Conservation (phyloP, 2,797 vertebrate genomes). For the Notamacropus eugenii region DNA sequence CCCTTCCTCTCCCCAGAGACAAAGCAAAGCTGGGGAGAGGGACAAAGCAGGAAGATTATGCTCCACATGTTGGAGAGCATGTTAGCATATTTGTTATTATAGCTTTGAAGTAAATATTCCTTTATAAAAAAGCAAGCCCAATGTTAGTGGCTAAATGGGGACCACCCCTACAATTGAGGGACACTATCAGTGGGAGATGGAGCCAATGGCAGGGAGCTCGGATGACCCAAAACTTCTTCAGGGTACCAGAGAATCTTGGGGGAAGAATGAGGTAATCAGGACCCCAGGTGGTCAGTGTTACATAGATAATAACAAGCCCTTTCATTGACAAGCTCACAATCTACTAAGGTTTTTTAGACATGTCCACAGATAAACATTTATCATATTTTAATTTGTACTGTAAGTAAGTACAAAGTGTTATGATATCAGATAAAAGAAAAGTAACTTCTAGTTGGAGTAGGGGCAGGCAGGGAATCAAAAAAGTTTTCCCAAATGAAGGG, state of each 20-base stretch:
- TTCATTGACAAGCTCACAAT: background rate
- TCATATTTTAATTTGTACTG: background rate
- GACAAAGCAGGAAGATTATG: background rate
- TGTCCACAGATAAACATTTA: background rate
- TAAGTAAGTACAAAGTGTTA: background rate
- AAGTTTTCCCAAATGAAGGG: background rate
- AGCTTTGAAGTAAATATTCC: background rate
- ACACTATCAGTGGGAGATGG: background rate
- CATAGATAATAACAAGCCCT: background rate
- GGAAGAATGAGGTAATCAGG: background rate
- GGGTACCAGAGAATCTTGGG: background rate
- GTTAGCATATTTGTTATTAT: background rate
- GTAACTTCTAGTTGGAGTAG: background rate
- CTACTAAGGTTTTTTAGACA: background rate
- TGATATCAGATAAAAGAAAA: background rate
- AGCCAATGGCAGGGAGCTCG: background rate
- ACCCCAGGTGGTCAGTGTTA: background rate
- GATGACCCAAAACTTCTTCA: background rate
- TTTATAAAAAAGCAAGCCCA: background rate
- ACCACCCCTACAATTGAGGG: background rate
- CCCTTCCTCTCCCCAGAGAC: background rate
- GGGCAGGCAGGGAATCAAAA: background rate
- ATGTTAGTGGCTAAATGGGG: background rate
- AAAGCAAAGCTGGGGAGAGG: background rate
- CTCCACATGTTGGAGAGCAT: background rate